phyloP scores from a whole-genome alignment of 2,113 vertebrate species.

The Petrocephalus microphthalmus region DNA sequence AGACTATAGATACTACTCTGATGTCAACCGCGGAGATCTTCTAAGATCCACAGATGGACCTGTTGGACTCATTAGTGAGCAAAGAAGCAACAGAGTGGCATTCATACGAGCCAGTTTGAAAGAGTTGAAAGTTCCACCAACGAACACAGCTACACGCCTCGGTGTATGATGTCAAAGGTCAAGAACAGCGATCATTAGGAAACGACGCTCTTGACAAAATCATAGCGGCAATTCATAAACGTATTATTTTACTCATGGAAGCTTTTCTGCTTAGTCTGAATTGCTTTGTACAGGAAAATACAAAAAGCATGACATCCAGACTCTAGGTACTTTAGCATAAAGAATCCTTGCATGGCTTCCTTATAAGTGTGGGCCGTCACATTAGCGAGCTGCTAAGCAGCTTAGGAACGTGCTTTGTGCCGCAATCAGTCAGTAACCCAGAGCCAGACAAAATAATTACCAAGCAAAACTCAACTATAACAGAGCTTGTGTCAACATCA shows the following conservation, averaged over 20 bases:
- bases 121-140: neutral
- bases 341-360: neutral
- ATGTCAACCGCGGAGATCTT: neutral
- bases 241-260: neutral
- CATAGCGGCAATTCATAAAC: neutral
- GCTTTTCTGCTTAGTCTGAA: neutral
- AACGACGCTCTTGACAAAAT: neutral
- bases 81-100: neutral
- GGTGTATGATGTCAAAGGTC: neutral
- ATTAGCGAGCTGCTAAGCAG: neutral
- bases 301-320: neutral
- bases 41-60: neutral
- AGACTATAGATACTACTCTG: neutral
- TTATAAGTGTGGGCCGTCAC: neutral
- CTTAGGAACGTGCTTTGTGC: neutral
- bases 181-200: neutral
- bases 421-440: neutral
- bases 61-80: neutral
- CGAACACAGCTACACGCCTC: neutral
- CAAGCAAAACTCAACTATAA: neutral
- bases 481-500: neutral
- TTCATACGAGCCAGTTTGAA: neutral
- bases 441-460: neutral
- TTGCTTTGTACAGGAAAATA: neutral
- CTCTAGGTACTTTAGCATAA: neutral